Conservation (phyloP, 2,797 vertebrate species). For the Artibeus lituratus region DNA sequence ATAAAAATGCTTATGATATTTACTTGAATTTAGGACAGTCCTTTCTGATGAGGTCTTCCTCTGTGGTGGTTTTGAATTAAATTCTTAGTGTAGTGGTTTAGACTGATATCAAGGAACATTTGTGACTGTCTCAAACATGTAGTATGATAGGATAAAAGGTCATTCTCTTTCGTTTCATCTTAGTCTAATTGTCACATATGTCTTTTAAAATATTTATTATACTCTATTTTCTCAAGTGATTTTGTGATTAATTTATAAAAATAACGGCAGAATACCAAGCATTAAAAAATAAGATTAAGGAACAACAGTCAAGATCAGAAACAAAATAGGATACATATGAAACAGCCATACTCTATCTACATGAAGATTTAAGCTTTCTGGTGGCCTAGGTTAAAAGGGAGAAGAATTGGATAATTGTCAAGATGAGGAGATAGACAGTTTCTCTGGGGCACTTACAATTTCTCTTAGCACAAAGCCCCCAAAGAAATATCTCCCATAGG, state of each 20-base stretch:
- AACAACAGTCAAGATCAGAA: not conserved
- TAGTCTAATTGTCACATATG: not conserved
- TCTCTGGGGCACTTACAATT: not conserved
- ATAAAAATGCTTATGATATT: conserved; percentile 16
- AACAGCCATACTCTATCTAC: not conserved
- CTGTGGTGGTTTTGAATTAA: not conserved
- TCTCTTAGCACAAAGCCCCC: not conserved
- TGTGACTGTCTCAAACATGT: not conserved
- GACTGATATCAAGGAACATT: not conserved
- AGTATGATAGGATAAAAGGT: not conserved
- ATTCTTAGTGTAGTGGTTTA: not conserved
- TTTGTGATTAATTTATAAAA: conserved; percentile 2
- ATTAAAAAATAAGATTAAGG: not conserved
- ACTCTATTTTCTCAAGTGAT: conserved; percentile 8
- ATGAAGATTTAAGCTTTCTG: not conserved
- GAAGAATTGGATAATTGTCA: not conserved
- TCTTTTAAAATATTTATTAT: not conserved
- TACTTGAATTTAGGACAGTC: not conserved
- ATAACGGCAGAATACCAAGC: conserved; percentile 2
- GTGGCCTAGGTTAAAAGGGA: not conserved
- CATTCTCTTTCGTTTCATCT: not conserved
- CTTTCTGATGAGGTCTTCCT: not conserved
- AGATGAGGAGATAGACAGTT: not conserved
- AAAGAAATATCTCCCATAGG: not conserved
- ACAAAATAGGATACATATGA: not conserved